These are phyloP conservation scores for Pipa parva DNA, from an alignment of 2,113 vertebrate genomes.

Conservation along the genomic window DNA sequence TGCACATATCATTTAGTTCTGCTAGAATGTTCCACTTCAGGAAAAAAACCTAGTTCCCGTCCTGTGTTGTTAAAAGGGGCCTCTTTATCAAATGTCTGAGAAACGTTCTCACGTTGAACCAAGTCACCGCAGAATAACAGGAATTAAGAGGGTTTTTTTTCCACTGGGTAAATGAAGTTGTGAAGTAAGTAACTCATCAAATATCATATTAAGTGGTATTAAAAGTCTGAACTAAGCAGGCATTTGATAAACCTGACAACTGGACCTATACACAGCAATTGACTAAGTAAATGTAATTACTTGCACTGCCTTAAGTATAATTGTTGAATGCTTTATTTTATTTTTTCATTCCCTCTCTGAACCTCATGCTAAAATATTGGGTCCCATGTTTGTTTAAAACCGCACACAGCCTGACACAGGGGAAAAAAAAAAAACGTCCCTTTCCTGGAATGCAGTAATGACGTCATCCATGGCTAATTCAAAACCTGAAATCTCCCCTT, in stretches of 20 bases:
- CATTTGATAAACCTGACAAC: slow-evolving; percentile 14
- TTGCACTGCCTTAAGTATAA: slow-evolving; percentile 21
- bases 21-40: background rate
- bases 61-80: background rate
- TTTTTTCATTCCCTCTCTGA: slow-evolving; percentile 32
- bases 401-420: slow-evolving; percentile 30
- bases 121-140: background rate
- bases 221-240: slow-evolving; percentile 13
- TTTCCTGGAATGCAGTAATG: slow-evolving; percentile 36
- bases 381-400: slow-evolving; percentile 35
- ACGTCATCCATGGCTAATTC: slow-evolving; percentile 32
- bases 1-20: too few relatives aligned
- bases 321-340: slow-evolving; percentile 31
- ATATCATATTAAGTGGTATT: slow-evolving; percentile 1
- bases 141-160: background rate
- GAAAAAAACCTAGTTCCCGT: too few relatives aligned
- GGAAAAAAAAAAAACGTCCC: slow-evolving; percentile 21
- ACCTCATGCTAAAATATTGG: slow-evolving; percentile 31
- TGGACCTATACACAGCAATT: slow-evolving; percentile 4
- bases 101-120: background rate
- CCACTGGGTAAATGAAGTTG: background rate
- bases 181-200: background rate
- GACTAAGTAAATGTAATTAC: slow-evolving; percentile 29
- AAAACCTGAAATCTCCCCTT: slow-evolving; percentile 24
- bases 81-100: background rate